Evolutionary conservation across 2,113 vertebrate genomes (phyloP), one percentile per base, ranked within the genome.

Genomic region (Colistium nudipinnis): DNA sequence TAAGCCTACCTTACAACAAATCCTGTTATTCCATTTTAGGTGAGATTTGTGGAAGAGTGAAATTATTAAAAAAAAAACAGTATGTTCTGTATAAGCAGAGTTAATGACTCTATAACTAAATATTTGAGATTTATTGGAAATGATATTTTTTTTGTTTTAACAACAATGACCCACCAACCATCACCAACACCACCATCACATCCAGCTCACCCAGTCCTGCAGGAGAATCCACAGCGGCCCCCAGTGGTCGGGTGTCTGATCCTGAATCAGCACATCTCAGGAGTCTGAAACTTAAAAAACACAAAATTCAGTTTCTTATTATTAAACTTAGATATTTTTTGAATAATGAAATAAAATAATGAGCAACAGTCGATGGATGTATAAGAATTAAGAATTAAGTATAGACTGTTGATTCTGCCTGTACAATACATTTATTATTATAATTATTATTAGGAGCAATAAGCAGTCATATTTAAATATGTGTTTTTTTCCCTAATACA

Each of bases 351-450:
- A n/a, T n/a, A n/a, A n/a, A n/a, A n/a, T n/a, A n/a, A n/a, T n/a
- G n/a, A n/a, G n/a, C n/a, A n/a, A 14, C 1, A 39, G 4, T 6
- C 10, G 45, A 61, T 20, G 20, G 14, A 49, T 1, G 1, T n/a
- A 8, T 24, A 35, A 68, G n/a, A n/a, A n/a, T n/a, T n/a, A 55
- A 2, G 2, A 54, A 62, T 7, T n/a, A 12, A 70, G 14, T 28
- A 5, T 6, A 57, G 19, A 69, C 66, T 0, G 20, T 27, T 45
- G 27, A n/a, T 67, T 65, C 59, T 45, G 35, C 56, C 74, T 87
- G 85, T 85, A 91, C 87, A 90, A 85, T 85, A 85, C 72, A 78
- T 89, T 92, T 89, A 91, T 92, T 85, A 70, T 62, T 61, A 78
- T 62, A 11, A 22, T 61, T 13, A 53, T 62, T 66, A 83, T 78